These are phyloP conservation scores for Lycaena phlaeas DNA, from an alignment of 2,888 invertebrate genomes.

Conservation along the genomic window DNA sequence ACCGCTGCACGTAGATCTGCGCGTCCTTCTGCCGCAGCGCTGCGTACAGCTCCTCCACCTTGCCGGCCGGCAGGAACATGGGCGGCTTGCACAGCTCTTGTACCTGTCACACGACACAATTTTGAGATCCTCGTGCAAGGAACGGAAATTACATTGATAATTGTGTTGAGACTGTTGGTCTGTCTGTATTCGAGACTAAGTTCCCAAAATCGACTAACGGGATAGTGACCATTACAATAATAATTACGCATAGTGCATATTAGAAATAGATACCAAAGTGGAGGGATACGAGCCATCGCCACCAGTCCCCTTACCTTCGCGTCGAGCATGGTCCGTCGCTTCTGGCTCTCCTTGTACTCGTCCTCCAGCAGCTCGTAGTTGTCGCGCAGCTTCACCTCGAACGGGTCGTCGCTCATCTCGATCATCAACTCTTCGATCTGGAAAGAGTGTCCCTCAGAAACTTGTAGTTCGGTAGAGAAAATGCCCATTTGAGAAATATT, in stretches of 20 bases:
- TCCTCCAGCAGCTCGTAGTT: constrained; percentile 96
- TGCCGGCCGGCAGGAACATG: constrained; percentile 85
- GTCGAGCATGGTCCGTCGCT: constrained; percentile 90
- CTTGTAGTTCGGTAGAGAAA: too few relatives aligned
- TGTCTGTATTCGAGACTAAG: too few relatives aligned
- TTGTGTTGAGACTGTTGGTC: too few relatives aligned
- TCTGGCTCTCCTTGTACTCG: constrained; percentile 94
- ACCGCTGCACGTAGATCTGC: constrained; percentile 92
- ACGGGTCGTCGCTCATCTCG: constrained; percentile 97
- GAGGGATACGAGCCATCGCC: too few relatives aligned
- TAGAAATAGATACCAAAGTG: too few relatives aligned
- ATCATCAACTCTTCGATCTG: constrained; percentile 89
- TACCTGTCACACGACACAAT: constrained; percentile 37
- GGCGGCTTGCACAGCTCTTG: constrained; percentile 86
- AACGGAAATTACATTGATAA: too few relatives aligned
- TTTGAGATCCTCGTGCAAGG: too few relatives aligned
- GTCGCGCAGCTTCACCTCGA: constrained; percentile 95
- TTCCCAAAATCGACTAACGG: too few relatives aligned
- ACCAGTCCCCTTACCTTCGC: constrained; percentile 75
- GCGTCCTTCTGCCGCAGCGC: constrained; percentile 92
- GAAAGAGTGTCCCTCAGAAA: constrained; percentile 19
- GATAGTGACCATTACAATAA: background rate
- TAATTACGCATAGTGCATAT: too few relatives aligned
- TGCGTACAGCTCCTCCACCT: constrained; percentile 90
- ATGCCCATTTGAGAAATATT: too few relatives aligned